Evolutionary conservation across 2,113 vertebrate genomes (phyloP), one percentile per base, ranked within the genome.

Genomic region (Carollia perspicillata): DNA sequence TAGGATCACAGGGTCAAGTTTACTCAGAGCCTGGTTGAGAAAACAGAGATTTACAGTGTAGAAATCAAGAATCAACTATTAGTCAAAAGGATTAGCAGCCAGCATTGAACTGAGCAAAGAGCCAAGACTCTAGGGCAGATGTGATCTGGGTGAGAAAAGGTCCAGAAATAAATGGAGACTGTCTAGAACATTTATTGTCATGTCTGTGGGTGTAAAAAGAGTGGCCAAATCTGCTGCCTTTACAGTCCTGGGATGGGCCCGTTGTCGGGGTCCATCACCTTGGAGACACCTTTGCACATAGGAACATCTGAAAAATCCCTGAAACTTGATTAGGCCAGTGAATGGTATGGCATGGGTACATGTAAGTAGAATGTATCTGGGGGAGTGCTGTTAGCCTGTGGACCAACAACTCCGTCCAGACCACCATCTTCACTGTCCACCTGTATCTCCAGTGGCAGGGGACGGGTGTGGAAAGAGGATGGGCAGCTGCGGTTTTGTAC

Each of bases 71-170:
- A 69, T 2, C 66, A 92, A 86, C 58, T 47, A 63, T 68, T 49
- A 95, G 60, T 72, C 35, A n/a, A 66, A 75, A 90, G 53, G 87
- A 40, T 71, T 30, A 74, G 77, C 74, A 88, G 87, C 87, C 68
- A 94, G 49, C 8, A 66, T 0, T 47, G 40, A 85, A 28, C 47
- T 10, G 35, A 91, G 55, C 14, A 6, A 22, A 87, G 75, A 87
- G 69, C 65, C 94, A 94, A 71, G 66, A 95, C 42, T 77, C 55
- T 18, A 60, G 49, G 58, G 22, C 79, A 94, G 42, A 85, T 35
- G 35, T 33, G 58, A 92, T 84, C 13, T 37, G 66, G 80, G 69
- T 79, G 88, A 95, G 80, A 84, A 94, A 77, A 93, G 37, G 42
- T n/a, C 75, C 71, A 77, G 40, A 84, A 72, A 51, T 71, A 69